These are phyloP conservation scores for Leucania comma DNA, from an alignment of 2,888 invertebrate species.

Conservation along the genomic window DNA sequence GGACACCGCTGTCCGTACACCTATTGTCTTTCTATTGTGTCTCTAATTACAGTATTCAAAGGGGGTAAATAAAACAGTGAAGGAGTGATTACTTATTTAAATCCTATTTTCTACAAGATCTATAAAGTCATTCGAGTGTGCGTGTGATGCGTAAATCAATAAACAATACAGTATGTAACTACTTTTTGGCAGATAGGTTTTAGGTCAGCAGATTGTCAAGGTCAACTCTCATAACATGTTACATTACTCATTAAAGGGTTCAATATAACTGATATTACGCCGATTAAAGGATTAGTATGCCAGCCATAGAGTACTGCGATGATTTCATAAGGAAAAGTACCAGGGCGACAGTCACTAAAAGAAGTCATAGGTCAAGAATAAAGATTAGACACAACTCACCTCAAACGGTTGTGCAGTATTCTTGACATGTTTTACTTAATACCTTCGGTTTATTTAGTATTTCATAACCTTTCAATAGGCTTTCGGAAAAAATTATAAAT, in stretches of 20 bases:
- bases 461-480: slow-evolving; percentile 77
- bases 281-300: not conserved
- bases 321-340: slow-evolving; percentile 19
- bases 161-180: slow-evolving; percentile 34
- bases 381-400: slow-evolving; percentile 71
- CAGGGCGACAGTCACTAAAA: slow-evolving; percentile 18
- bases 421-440: slow-evolving; percentile 87
- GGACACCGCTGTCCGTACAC: too few species aligned
- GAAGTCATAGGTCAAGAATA: slow-evolving; percentile 46
- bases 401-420: slow-evolving; percentile 87
- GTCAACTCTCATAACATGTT: slow-evolving; percentile 40
- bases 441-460: slow-evolving; percentile 74
- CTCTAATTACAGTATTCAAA: too few species aligned
- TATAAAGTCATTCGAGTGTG: not conserved
- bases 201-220: slow-evolving; percentile 51
- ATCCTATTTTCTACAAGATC: not conserved
- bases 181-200: slow-evolving; percentile 36
- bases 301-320: not conserved
- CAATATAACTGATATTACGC: not conserved
- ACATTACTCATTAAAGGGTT: slow-evolving; percentile 4
- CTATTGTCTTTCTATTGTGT: too few species aligned
- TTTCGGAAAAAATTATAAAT: slow-evolving; percentile 68
- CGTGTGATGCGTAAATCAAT: slow-evolving; percentile 23
- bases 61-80: not conserved
- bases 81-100: not conserved